Evolutionary conservation across 2,113 vertebrate species (phyloP).

Genomic region (Takifugu bimaculatus): DNA sequence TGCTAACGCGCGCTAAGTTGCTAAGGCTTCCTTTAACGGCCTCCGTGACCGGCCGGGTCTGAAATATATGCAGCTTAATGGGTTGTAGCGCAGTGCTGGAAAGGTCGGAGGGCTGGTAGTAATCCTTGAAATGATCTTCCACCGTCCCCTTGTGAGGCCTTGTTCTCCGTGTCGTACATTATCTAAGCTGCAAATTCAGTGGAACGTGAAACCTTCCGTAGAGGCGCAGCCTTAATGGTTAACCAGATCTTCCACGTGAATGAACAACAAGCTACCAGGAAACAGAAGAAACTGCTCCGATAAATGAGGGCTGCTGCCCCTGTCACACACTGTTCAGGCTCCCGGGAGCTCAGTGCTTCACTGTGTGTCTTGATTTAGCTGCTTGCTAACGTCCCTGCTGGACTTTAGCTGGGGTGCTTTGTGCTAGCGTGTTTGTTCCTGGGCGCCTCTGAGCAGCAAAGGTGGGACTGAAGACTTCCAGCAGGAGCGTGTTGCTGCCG

Average conservation of each 20-base stretch:
- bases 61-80: slow-evolving; percentile 47
- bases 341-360: background rate
- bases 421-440: too few species aligned
- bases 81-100: slow-evolving; percentile 22
- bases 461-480: too few species aligned
- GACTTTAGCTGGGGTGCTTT: background rate
- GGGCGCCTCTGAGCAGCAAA: too few species aligned
- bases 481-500: background rate
- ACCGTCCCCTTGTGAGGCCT: background rate
- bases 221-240: background rate
- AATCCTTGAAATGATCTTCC: background rate
- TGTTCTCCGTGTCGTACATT: background rate
- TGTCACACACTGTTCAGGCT: background rate
- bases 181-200: background rate
- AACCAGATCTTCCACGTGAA: background rate
- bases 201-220: background rate
- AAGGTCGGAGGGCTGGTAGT: slow-evolving; percentile 30
- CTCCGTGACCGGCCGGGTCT: slow-evolving; percentile 28
- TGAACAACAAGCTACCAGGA: background rate
- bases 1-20: slow-evolving; percentile 23
- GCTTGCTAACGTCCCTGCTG: too few species aligned
- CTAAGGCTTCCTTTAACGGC: slow-evolving; percentile 17
- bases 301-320: background rate
- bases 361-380: background rate
- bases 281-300: background rate